These are phyloP conservation scores for Plectrocnemia conspersa DNA, from an alignment of 1,140 invertebrate genomes.

Conservation along the genomic window DNA sequence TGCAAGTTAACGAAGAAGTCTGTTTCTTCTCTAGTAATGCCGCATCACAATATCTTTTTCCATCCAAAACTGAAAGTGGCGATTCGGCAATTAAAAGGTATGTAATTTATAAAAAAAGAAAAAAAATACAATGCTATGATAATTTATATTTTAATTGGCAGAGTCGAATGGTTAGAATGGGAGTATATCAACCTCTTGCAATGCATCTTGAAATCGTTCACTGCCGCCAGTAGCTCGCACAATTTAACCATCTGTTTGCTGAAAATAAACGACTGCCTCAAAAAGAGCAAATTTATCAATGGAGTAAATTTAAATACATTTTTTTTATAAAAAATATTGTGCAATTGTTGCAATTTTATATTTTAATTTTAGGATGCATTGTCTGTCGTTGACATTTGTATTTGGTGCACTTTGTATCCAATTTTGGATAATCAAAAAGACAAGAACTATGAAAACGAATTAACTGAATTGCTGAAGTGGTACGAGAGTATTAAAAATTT, in stretches of 20 bases:
- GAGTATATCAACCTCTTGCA: constrained; percentile 64
- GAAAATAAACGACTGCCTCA: constrained; percentile 43
- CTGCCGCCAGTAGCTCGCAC: constrained; percentile 48
- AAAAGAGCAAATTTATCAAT: constrained; percentile 41
- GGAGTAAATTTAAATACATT: constrained; percentile 41
- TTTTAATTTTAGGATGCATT: constrained; percentile 46
- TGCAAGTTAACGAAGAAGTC: constrained; percentile 43
- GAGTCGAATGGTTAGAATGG: constrained; percentile 71
- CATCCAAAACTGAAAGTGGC: not conserved
- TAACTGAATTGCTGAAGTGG: constrained; percentile 52
- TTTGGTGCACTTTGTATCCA: constrained; percentile 64
- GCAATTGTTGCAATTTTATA: constrained; percentile 15
- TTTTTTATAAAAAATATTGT: constrained; percentile 28
- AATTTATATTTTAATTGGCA: constrained; percentile 36
- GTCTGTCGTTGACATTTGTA: constrained; percentile 57
- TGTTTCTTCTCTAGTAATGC: constrained; percentile 49
- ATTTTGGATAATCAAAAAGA: constrained; percentile 47
- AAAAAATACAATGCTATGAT: not conserved
- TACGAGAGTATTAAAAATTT: constrained; percentile 43
- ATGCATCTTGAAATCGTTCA: constrained; percentile 47
- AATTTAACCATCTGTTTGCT: constrained; percentile 46
- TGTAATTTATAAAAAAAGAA: not conserved
- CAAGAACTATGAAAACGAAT: constrained; percentile 43
- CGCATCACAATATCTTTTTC: constrained; percentile 44
- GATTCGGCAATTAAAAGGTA: constrained; percentile 11